Base-by-base conservation (phyloP, 2,888 invertebrate species). In the Dyspetes luteomarginatus region DNA sequence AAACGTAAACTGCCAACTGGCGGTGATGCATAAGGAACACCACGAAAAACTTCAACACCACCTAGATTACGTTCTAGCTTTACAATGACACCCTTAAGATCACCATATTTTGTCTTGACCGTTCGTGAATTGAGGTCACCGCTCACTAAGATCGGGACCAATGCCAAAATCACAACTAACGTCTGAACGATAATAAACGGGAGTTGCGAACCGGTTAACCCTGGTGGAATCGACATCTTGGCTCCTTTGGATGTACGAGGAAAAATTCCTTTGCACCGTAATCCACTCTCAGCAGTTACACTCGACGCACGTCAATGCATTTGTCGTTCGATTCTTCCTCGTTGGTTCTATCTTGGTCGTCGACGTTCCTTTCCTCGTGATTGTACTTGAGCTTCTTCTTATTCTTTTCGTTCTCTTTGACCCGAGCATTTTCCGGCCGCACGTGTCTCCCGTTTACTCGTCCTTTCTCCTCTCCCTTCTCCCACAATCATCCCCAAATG, bases 21-120 rank as follows among this genome's bases (percentile, higher is more conserved):
- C 22, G 98, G 97, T 60, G 98, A 97, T 26, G 98, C 99, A 92
- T 98, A 99, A 3, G 98, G 98, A 78, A 99, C 96, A 4, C 98
- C 98, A 65, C 97, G 94, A 92, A 97, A 98, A 83, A 97, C 97
- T 92, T 98, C 98, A 19, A 98, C 98, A 74, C 97, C 96, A 91
- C 97, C 97, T 86, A 97, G 93, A 82, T 86, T 88, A 41, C 84
- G 84, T 87, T 97, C 97, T 86, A 97, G 95, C 81, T 96, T 96
- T 73, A 97, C 96, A 88, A 97, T 97, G 86, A 97, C 95, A 65
- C 97, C 97, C 89, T 97, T 95, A 84, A 97, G 94, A 90, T 97
- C 97, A 83, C 97, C 97, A 92, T 97, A 97, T 92, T 97, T 97
- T 87, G 97, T 97, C 91, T 96, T 94, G 84, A 97, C 97, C 87